Evolutionary conservation across 2,797 vertebrate genomes (phyloP).

Genomic region (Falco rusticolus): DNA sequence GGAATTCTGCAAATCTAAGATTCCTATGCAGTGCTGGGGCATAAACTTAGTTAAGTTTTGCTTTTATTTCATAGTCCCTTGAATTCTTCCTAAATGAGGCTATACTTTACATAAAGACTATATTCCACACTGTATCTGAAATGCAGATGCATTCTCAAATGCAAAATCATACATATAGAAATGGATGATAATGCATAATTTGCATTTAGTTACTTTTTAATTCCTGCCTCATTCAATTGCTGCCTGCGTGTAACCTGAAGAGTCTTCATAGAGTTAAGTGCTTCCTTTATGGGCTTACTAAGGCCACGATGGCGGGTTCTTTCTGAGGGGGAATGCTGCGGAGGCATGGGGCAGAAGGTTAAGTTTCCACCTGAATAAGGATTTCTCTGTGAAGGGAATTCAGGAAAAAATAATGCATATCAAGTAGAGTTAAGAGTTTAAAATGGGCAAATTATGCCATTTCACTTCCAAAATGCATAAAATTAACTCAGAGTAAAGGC

Average conservation of each 20-base stretch:
- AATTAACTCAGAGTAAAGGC: background rate
- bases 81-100: background rate
- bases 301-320: background rate
- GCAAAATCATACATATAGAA: background rate
- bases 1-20: background rate
- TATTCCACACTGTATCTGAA: background rate
- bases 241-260: rapidly evolving
- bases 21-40: background rate
- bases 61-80: background rate
- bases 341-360: background rate
- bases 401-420: background rate
- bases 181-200: background rate
- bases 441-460: background rate
- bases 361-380: background rate
- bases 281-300: background rate
- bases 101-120: background rate
- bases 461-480: background rate
- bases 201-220: background rate
- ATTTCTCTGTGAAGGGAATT: background rate
- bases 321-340: background rate
- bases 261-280: background rate
- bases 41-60: background rate
- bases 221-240: background rate
- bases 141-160: background rate
- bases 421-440: background rate